These are phyloP conservation scores for Psix sp. DNA, from an alignment of 1,140 invertebrate genomes.

Conservation along the genomic window DNA sequence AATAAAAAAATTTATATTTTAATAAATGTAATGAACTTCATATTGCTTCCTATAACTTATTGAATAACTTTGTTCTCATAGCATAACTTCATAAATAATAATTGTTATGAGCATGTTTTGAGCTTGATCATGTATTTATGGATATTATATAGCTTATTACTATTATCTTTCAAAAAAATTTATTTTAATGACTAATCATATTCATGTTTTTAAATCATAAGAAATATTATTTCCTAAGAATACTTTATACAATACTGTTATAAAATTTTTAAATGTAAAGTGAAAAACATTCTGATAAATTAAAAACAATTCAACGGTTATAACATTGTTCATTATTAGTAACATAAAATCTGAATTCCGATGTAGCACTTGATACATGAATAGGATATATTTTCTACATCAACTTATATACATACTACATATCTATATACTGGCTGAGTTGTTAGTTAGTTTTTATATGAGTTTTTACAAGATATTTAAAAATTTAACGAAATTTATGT, in stretches of 20 bases:
- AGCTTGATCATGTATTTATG: no score
- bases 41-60: no score
- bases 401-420: slow-evolving; percentile 53
- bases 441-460: slow-evolving; percentile 40
- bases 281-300: neutral
- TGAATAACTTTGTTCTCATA: no score
- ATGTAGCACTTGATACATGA: slow-evolving; percentile 10
- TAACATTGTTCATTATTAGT: neutral
- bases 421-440: slow-evolving; percentile 55
- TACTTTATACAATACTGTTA: slow-evolving; percentile 44
- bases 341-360: neutral
- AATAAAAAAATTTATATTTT: no score
- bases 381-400: slow-evolving; percentile 24
- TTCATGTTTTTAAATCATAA: slow-evolving; percentile 1
- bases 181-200: slow-evolving; percentile 18
- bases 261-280: neutral
- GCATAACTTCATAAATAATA: no score
- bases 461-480: slow-evolving; percentile 32
- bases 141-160: slow-evolving; percentile 24
- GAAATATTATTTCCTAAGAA: slow-evolving; percentile 25
- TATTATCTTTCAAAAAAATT: no score
- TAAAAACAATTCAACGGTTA: neutral
- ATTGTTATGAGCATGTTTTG: no score
- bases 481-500: slow-evolving; percentile 24
- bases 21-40: no score